Base-by-base conservation (phyloP, 2,888 invertebrate genomes). In the Nomada ferruginata region DNA sequence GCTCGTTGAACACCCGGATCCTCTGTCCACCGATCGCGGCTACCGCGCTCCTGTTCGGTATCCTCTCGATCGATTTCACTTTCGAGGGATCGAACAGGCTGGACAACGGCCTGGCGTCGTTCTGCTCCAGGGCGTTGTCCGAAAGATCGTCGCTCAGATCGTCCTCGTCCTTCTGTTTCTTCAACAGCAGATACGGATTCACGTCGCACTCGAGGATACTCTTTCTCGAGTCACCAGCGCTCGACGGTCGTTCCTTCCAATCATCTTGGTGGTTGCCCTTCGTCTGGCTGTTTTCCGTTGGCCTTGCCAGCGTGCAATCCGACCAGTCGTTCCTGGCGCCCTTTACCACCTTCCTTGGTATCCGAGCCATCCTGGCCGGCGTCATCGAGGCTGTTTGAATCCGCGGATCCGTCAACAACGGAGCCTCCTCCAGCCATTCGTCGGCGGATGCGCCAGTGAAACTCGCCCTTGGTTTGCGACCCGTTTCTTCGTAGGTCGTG, bases 151-250 rank as follows among this genome's bases (percentile, higher is more conserved):
- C 94, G 92, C 90, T 94, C 77, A 87, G 93, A 83, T 91, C 95
- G 86, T 91, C 95, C 92, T 91, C 94, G 91, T 90, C 90, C 26
- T 72, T 86, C 36, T 87, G 88, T 65, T 92, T 94, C 91, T 97
- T 96, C 89, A 97, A 96, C 91, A 97, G 94, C 86, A 97, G 97
- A 92, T 97, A 97, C 3, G 97, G 97, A 93, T 97, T 97, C 57
- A 97, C 97, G 92, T 97, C 96, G 94, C 97, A 97, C 89, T 97
- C 96, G 59, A 97, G 94, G 85, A 97, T 97, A 23, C 97, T 97
- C 85, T 95, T 96, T 3, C 89, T 72, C 26, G 77, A 85, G 18
- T 89, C 89, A 10, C 42, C n/a, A 20, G 61, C 42, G n/a, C 60
- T 71, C 44, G 80, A 36, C 20, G 76, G 47, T 0, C 76, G 69